These are phyloP conservation scores for Corynorhinus townsendii DNA, from an alignment of 2,113 vertebrate genomes.

Conservation along the genomic window DNA sequence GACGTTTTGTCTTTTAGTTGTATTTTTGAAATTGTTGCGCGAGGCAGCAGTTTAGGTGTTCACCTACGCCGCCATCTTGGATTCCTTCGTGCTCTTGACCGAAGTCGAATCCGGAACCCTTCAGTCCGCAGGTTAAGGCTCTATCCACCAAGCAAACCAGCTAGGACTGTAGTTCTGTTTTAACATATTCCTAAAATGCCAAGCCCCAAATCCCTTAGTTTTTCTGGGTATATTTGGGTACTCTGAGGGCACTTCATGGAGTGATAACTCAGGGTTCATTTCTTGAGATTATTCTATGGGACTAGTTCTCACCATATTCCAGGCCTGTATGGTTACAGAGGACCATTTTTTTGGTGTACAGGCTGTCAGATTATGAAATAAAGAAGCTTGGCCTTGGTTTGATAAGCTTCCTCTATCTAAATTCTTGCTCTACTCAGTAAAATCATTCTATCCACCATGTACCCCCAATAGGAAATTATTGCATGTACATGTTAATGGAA, in stretches of 20 bases:
- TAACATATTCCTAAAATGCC: constrained; percentile 28
- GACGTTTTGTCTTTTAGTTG: no score
- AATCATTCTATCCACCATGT: background rate
- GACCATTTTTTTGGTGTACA: background rate
- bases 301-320: background rate
- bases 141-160: no score
- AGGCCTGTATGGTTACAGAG: background rate
- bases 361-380: background rate
- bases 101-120: no score
- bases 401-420: constrained; percentile 1
- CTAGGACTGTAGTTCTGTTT: background rate
- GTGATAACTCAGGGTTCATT: background rate
- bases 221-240: constrained; percentile 19
- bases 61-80: no score
- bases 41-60: no score
- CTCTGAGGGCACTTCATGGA: constrained; percentile 24
- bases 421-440: background rate
- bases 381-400: background rate
- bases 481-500: background rate
- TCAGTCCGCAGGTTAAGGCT: no score
- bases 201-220: constrained; percentile 27
- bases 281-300: background rate
- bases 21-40: no score
- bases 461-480: background rate
- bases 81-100: no score